Base-by-base conservation (phyloP, 2,113 vertebrate species). In the Aegotheles bennettii region DNA sequence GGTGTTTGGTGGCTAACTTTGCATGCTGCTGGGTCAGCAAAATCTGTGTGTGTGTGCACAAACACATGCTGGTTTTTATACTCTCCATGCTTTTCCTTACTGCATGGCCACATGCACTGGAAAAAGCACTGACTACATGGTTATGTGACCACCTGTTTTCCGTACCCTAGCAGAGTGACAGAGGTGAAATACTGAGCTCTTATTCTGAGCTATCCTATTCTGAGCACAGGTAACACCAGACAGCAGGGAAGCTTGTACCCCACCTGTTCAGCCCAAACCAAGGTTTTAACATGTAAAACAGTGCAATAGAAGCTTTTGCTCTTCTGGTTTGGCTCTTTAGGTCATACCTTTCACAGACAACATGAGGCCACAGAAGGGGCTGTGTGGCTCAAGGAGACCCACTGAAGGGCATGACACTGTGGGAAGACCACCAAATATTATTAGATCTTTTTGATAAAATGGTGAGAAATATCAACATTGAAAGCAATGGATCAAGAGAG, bases 21-120 rank as follows among this genome's bases (percentile, higher is more conserved):
- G 38, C 7, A 0, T 5, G 14, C 69, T 2, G 7, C 38, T 36
- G 74, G 14, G 29, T 50, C 50, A 87, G 47, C 21, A 48, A 80
- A 59, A 67, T 13, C 23, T 2, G 19, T 1, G 15, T 60, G 21
- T 17, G 4, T 0, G 0, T 19, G 25, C 67, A 56, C 29, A 63
- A 16, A 31, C n/a, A 67, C n/a, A 51, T 9, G 24, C 21, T 57
- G 40, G 0, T 21, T 70, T 85, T 61, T 29, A 11, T 8, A 12
- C 15, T 26, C 40, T 10, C 48, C 3, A 0, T 51, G 40, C 35
- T 85, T 70, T 64, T 50, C 31, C 24, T 28, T 45, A n/a, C 81
- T 50, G 25, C 35, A 29, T 18, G 68, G 38, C 45, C 48, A 59
- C 3, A 1, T 3, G 15, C 0, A 1, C 63, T 70, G 56, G 61